Percentiles rank a stretch among this genome's conserved stretches.
These are phyloP conservation scores for Zonitis immaculata DNA, from an alignment of 2,888 invertebrate species.

Conservation along the genomic window DNA sequence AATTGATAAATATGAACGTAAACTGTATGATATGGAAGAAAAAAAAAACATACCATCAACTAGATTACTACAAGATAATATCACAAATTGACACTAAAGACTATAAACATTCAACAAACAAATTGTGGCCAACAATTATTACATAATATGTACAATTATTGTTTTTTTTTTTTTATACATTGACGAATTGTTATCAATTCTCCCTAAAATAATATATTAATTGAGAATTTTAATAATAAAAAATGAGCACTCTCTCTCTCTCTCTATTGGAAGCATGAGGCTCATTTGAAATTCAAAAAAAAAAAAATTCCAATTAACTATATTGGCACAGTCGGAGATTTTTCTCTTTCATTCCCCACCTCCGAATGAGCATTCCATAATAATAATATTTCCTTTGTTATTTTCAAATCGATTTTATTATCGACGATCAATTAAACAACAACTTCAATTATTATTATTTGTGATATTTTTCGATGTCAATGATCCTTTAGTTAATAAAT, in stretches of 20 bases:
- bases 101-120: slow-evolving; percentile 26
- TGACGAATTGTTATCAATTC: not conserved
- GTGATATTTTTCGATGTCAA: slow-evolving; percentile 28
- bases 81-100: slow-evolving; percentile 27
- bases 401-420: too few species aligned
- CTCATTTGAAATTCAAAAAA: too few species aligned
- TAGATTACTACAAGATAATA: slow-evolving; percentile 23
- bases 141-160: slow-evolving; percentile 25
- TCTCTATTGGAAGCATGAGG: too few species aligned
- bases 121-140: slow-evolving; percentile 22
- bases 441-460: slow-evolving; percentile 25
- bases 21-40: slow-evolving; percentile 10
- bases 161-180: slow-evolving; percentile 2
- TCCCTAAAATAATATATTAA: too few species aligned
- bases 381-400: too few species aligned
- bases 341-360: too few species aligned
- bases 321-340: not conserved
- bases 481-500: slow-evolving; percentile 38
- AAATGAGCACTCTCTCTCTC: too few species aligned
- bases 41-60: slow-evolving; percentile 14
- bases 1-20: slow-evolving; percentile 1
- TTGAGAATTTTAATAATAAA: too few species aligned
- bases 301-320: too few species aligned
- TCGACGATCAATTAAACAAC: too few species aligned
- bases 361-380: not conserved